A percentile compares a stretch with the other conserved stretches of the same genome.
phyloP scores from a whole-genome alignment of 2,113 vertebrate species.

The Tonatia bakeri region DNA sequence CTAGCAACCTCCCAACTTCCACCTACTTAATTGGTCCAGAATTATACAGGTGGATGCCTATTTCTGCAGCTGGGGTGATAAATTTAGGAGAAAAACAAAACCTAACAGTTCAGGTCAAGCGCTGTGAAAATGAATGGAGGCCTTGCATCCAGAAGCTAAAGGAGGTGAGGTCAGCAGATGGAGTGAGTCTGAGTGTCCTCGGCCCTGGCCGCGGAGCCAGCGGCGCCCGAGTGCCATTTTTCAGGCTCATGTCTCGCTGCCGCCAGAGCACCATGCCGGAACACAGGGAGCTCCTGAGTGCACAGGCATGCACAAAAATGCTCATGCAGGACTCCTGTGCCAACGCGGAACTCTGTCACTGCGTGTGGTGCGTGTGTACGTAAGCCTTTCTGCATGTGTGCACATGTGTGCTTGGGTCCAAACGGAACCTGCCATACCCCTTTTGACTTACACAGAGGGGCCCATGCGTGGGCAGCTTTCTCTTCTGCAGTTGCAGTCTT shows the following conservation, averaged over 20 bases:
- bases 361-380: rapidly evolving
- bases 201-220: no score
- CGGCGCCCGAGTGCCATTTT: no score
- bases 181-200: no score
- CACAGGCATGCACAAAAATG: no score
- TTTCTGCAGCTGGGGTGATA: not conserved
- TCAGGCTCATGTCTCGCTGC: no score
- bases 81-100: not conserved
- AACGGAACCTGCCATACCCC: rapidly evolving
- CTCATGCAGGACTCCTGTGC: no score
- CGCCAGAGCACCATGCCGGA: no score
- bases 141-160: not conserved
- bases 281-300: not conserved
- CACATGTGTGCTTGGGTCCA: not conserved
- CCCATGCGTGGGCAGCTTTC: no score
- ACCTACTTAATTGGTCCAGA: not conserved
- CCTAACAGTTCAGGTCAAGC: not conserved
- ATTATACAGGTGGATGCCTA: not conserved
- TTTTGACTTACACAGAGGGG: not conserved
- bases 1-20: not conserved
- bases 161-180: not conserved
- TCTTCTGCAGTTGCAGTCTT: not conserved
- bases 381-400: not conserved
- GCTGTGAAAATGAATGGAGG: not conserved
- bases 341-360: not conserved